These are phyloP conservation scores for Ancistrus triradiatus DNA, from an alignment of 2,113 vertebrate species.

Conservation along the genomic window DNA sequence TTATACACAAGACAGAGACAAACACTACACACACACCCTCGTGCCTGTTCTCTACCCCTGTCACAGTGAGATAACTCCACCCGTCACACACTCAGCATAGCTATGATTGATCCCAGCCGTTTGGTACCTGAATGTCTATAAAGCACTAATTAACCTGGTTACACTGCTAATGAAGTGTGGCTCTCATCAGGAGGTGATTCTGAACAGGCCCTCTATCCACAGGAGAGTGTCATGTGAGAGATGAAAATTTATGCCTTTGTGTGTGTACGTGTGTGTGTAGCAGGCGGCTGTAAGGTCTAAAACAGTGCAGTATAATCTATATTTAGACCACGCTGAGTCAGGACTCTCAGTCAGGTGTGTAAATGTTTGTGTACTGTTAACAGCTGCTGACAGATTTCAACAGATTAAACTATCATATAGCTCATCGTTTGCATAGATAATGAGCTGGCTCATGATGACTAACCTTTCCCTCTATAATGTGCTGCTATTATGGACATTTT, in stretches of 20 bases:
- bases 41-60: constrained; percentile 48
- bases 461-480: constrained; percentile 60
- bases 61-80: constrained; percentile 63
- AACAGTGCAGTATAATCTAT: constrained; percentile 18
- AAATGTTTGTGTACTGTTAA: constrained; percentile 33
- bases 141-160: constrained; percentile 77
- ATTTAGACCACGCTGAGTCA: constrained; percentile 43
- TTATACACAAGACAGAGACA: not conserved
- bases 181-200: constrained; percentile 66
- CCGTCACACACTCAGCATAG: constrained; percentile 47
- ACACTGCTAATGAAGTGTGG: constrained; percentile 76
- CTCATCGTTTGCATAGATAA: constrained; percentile 69
- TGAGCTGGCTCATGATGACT: constrained; percentile 60
- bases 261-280: constrained; percentile 10
- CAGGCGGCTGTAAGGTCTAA: constrained; percentile 2
- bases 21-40: not conserved
- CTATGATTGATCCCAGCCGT: constrained; percentile 70
- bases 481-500: constrained; percentile 57
- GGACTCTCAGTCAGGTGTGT: constrained; percentile 45
- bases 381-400: constrained; percentile 57
- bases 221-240: constrained; percentile 22
- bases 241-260: constrained; percentile 8
- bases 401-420: constrained; percentile 62
- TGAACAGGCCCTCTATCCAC: constrained; percentile 30
- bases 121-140: constrained; percentile 72